Evolutionary conservation across 1,140 invertebrate species (phyloP), one percentile per base, ranked within the genome.

Genomic region (Apolygus lucorum): DNA sequence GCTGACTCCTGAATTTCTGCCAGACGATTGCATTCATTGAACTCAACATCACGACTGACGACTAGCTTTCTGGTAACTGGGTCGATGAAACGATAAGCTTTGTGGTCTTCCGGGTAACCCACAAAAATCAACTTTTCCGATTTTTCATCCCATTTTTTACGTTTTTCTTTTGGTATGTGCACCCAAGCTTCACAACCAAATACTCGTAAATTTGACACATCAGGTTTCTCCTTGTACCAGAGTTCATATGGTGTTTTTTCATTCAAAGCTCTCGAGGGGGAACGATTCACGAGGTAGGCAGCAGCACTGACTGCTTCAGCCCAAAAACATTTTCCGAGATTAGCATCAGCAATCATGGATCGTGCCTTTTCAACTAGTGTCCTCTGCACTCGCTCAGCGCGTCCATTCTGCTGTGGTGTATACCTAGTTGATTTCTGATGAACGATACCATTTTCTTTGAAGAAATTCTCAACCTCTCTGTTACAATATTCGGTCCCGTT

Each of bases 261-360:
- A n/a, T 1, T 17, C 13, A 65, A 25, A 54, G 70, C 67, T 71
- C 25, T 54, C 17, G 62, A 34, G 14, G 73, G 73, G 13, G 42
- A 63, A 34, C 79, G 67, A 74, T 83, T 83, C 66, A 75, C 73
- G 17, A 82, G 49, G 74, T 82, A 83, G 2, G 73, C 76, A 4
- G 78, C 80, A 49, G 75, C 79, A 52, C 73, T 72, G 0, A 69
- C 65, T 24, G 73, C 62, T 64, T 75, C 74, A 65, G 68, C 72
- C 74, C 73, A 75, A 21, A 70, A 70, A 64, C 14, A 25, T 29
- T 75, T 73, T 14, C 63, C 29, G 68, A 75, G 25, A n/a, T 73
- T 24, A 63, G 72, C 68, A 65, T 74, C 63, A 24, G 74, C 21
- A 14, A 77, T n/a, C 69, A 76, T 68, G 69, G 72, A 70, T 29